phyloP scores from a whole-genome alignment of 53 echinoderm and acorn worm species.

The Hippasteria phrygiana region DNA sequence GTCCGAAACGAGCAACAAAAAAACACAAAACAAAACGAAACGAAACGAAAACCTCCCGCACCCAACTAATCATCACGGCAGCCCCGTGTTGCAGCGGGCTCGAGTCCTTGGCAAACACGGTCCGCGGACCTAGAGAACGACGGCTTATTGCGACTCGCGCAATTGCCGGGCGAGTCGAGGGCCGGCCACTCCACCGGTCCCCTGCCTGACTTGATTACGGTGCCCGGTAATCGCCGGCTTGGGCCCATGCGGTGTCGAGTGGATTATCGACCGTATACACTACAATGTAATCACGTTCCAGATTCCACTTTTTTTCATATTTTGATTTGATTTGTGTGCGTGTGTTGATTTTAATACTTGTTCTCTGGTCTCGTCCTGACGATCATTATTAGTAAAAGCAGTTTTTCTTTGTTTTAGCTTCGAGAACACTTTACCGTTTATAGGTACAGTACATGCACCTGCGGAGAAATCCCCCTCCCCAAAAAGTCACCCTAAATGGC shows the following conservation, averaged over 20 bases:
- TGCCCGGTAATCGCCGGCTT: slow-evolving; percentile 50
- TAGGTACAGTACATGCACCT: background rate
- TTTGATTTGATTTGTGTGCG: slow-evolving; percentile 22
- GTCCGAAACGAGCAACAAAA: background rate
- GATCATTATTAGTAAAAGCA: background rate
- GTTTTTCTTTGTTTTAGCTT: background rate
- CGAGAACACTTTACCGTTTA: background rate
- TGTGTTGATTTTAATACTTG: background rate
- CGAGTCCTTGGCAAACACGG: slow-evolving; percentile 56
- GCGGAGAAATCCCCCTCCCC: background rate
- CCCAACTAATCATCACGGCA: slow-evolving; percentile 39
- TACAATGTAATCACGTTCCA: slow-evolving; percentile 52
- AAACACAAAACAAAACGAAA: background rate
- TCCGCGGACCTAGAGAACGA: background rate
- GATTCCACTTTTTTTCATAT: slow-evolving; percentile 24
- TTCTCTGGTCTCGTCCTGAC: background rate
- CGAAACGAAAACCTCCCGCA: background rate
- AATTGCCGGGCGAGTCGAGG: slow-evolving; percentile 60
- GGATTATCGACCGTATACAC: slow-evolving; percentile 38
- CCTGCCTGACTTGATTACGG: slow-evolving; percentile 40
- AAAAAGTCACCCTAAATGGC: background rate
- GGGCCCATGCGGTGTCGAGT: slow-evolving; percentile 40
- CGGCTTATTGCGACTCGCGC: slow-evolving; percentile 56
- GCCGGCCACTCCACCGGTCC: slow-evolving; percentile 40
- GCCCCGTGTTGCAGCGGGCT: slow-evolving; percentile 26